Conservation (phyloP, 1,140 invertebrate species). For the Luehdorfia chinensis region DNA sequence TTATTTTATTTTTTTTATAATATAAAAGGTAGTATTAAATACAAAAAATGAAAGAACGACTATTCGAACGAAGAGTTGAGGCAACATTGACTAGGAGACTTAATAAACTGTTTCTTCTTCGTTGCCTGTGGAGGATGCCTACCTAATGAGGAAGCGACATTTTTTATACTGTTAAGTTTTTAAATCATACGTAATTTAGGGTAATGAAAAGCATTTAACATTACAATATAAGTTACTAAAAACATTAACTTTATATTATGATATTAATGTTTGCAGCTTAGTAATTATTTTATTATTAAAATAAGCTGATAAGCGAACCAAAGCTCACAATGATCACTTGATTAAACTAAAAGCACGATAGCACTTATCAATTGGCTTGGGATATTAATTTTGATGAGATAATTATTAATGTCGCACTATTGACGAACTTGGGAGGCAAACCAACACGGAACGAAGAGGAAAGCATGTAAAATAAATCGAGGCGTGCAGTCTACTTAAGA, state of each 20-base stretch:
- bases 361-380: neutral
- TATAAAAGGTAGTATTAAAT: slow-evolving; percentile 32
- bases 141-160: slow-evolving; percentile 25
- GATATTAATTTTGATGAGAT: too few relatives aligned
- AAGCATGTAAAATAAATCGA: slow-evolving; percentile 64
- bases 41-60: slow-evolving; percentile 45
- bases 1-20: slow-evolving; percentile 5
- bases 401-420: slow-evolving; percentile 58
- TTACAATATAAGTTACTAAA: too few relatives aligned
- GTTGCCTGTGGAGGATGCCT: slow-evolving; percentile 29
- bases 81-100: slow-evolving; percentile 49
- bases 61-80: slow-evolving; percentile 45
- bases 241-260: too few relatives aligned
- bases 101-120: slow-evolving; percentile 30
- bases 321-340: too few relatives aligned
- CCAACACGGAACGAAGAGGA: slow-evolving; percentile 53
- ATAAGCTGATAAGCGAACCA: neutral
- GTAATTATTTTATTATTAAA: too few relatives aligned
- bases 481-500: slow-evolving; percentile 71
- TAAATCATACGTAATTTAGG: too few relatives aligned
- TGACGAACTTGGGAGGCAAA: slow-evolving; percentile 33
- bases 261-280: too few relatives aligned
- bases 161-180: slow-evolving; percentile 1
- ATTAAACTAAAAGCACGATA: neutral
- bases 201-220: too few relatives aligned